Base-by-base conservation (phyloP, 2,797 vertebrate species). In the Lepilemur ruficaudatus region DNA sequence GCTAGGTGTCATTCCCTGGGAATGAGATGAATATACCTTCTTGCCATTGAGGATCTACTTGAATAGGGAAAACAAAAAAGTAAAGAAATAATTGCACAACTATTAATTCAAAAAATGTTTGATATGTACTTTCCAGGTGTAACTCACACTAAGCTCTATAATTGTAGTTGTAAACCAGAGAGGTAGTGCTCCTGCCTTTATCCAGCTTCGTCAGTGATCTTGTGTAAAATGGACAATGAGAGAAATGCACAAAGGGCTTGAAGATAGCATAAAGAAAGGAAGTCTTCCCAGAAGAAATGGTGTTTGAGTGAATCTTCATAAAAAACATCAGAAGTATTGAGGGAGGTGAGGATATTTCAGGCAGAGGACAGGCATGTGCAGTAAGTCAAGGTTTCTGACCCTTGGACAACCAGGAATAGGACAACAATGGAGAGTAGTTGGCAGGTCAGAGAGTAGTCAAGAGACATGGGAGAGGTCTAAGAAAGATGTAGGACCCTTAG, bases 41-140 rank as follows among this genome's bases (percentile, higher is more conserved):
- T 83, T 89, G 18, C 18, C 25, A 25, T 46, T 87, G 25, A 90
- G 35, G 25, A 92, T 12, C 50, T 73, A 59, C 38, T 67, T 7
- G 18, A 73, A 22, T 79, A 57, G 14, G 23, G 61, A 89, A 79
- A 79, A 80, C 5, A 55, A 73, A 59, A 52, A 79, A 69, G n/a
- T 61, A 67, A 94, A 95, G 20, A 72, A 70, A 80, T 63, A 70
- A 69, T 61, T 90, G 6, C 35, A 78, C 52, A 78, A 5, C 72
- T 76, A 28, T 43, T 90, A 88, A 92, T 83, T 97, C 20, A 92
- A 82, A 38, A 69, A 91, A 73, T 91, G 10, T 65, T 89, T 92
- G 59, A 65, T 79, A 52, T 7, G 0, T 43, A 72, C 23, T 84
- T 93, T 50, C 11, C 35, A 55, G 30, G 1, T 41, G 4, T 0